phyloP scores from a whole-genome alignment of 2,797 vertebrate genomes.

The Pantherophis vulpinus region DNA sequence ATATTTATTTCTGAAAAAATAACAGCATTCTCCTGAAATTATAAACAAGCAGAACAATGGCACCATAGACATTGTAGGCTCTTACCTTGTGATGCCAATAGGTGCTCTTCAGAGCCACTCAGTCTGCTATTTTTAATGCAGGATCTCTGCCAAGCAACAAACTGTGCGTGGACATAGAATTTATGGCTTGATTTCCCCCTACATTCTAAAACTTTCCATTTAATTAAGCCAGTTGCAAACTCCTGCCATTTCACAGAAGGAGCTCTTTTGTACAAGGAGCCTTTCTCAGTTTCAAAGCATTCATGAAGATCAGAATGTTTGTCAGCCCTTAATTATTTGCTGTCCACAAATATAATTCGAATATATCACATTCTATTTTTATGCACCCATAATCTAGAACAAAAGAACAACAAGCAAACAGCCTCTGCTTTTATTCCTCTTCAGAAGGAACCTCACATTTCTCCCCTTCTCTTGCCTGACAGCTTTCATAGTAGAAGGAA shows the following conservation, averaged over 20 bases:
- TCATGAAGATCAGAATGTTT: slow-evolving; percentile 25
- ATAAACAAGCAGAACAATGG: slow-evolving; percentile 1
- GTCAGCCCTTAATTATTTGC: slow-evolving; percentile 24
- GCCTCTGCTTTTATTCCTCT: background rate
- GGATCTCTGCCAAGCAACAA: slow-evolving; percentile 1
- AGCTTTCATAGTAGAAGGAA: background rate
- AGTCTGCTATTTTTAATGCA: background rate
- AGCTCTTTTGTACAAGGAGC: background rate
- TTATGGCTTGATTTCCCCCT: slow-evolving; percentile 24
- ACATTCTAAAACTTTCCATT: background rate
- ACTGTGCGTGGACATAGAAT: slow-evolving; percentile 1
- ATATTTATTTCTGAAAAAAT: background rate
- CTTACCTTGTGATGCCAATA: background rate
- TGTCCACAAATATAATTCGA: slow-evolving; percentile 23
- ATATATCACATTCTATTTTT: slow-evolving; percentile 17
- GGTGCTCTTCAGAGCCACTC: background rate
- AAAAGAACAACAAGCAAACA: slow-evolving; percentile 9
- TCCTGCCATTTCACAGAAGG: background rate
- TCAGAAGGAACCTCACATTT: background rate
- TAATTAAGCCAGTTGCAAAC: slow-evolving; percentile 20
- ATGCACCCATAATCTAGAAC: background rate
- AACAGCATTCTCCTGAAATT: background rate
- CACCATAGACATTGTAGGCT: background rate
- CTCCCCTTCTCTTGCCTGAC: background rate
- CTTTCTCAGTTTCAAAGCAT: slow-evolving; percentile 7